These are phyloP conservation scores for Ctenomys sociabilis DNA, from an alignment of 2,113 vertebrate genomes.

Conservation along the genomic window DNA sequence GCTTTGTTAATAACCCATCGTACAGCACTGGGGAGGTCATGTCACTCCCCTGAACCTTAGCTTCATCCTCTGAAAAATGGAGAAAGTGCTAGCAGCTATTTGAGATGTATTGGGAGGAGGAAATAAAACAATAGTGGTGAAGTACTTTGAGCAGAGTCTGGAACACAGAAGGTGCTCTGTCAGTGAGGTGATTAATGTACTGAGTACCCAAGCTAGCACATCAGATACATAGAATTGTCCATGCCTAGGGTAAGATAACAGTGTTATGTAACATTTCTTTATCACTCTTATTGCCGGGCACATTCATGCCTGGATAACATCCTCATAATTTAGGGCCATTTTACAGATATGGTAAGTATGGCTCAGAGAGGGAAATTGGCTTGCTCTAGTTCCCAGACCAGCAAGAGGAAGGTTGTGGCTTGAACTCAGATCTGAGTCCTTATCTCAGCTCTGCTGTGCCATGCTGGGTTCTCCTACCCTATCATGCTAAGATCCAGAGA, in stretches of 20 bases:
- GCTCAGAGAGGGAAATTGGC: conserved; percentile 5
- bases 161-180: neutral
- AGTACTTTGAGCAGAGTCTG: neutral
- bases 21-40: neutral
- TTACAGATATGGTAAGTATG: neutral
- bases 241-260: neutral
- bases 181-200: neutral
- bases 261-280: neutral
- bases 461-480: neutral
- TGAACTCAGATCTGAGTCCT: neutral
- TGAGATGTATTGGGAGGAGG: neutral
- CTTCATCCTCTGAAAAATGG: neutral
- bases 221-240: neutral
- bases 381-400: neutral
- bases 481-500: neutral
- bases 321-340: neutral
- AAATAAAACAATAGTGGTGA: neutral
- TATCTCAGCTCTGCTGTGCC: neutral
- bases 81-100: neutral
- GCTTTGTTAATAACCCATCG: neutral
- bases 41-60: neutral
- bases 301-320: neutral
- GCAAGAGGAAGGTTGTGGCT: neutral
- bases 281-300: neutral
- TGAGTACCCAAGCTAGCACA: neutral